phyloP scores from a whole-genome alignment of 2,113 vertebrate genomes.

The Ibidorhyncha struthersii region DNA sequence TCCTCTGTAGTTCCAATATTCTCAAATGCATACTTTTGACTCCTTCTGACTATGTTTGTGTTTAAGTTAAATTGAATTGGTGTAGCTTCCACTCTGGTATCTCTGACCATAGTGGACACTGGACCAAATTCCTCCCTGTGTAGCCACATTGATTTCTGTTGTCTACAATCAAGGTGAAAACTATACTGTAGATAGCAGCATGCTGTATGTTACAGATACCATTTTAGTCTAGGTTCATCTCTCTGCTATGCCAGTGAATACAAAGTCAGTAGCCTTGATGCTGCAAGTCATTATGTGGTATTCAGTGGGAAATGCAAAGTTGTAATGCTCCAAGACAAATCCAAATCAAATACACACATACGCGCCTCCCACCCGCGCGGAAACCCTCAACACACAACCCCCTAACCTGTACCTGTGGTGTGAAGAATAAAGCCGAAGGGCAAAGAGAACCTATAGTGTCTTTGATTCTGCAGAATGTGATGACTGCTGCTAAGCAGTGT shows the following conservation, averaged over 20 bases:
- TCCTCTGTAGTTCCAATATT: background rate
- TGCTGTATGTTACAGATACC: background rate
- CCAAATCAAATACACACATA: background rate
- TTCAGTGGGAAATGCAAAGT: background rate
- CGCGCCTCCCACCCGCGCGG: too few species aligned
- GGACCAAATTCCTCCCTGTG: background rate
- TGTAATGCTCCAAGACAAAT: background rate
- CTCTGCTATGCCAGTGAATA: background rate
- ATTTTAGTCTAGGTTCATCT: background rate
- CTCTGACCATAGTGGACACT: background rate
- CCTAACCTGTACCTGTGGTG: background rate
- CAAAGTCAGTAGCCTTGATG: background rate
- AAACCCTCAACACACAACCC: background rate
- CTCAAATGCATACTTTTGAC: background rate
- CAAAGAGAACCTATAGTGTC: background rate
- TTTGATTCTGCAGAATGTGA: background rate
- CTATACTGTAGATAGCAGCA: rapidly evolving
- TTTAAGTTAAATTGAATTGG: background rate
- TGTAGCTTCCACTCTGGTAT: background rate
- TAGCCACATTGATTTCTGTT: background rate
- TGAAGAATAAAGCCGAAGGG: background rate
- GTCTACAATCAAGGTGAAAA: background rate
- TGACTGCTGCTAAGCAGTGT: background rate
- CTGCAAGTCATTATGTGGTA: background rate
- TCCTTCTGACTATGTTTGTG: background rate